These are phyloP conservation scores for Drosophila mimetica DNA, from an alignment of 2,888 invertebrate species.

Conservation along the genomic window DNA sequence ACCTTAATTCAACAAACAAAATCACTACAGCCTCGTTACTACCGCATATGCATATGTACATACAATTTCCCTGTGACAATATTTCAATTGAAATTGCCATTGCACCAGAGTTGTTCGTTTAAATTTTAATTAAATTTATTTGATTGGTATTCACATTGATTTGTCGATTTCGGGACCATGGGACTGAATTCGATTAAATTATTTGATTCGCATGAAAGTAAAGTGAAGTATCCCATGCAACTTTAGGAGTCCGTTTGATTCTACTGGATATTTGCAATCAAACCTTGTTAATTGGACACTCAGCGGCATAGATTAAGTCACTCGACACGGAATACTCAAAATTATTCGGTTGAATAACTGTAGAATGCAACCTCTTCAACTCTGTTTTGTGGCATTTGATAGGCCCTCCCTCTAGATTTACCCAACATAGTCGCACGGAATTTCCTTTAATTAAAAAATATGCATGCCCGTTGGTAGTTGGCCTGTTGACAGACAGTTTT, in stretches of 20 bases:
- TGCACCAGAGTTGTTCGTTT: constrained; percentile 7
- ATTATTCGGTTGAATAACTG: neutral
- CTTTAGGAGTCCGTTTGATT: too few relatives aligned
- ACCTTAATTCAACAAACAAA: too few relatives aligned
- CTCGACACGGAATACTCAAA: too few relatives aligned
- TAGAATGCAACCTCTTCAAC: neutral
- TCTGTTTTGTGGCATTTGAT: too few relatives aligned
- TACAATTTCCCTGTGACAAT: too few relatives aligned
- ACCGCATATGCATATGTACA: too few relatives aligned
- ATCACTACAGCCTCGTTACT: too few relatives aligned
- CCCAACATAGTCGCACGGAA: neutral
- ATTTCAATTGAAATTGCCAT: neutral
- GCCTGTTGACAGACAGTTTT: neutral
- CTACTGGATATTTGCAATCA: too few relatives aligned
- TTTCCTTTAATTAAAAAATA: neutral
- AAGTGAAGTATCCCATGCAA: neutral
- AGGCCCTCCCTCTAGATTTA: too few relatives aligned
- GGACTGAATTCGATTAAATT: constrained; percentile 3
- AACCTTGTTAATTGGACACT: too few relatives aligned
- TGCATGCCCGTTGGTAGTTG: neutral
- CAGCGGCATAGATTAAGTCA: too few relatives aligned
- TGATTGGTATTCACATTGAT: constrained; percentile 28
- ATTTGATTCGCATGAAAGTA: neutral
- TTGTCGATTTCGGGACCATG: neutral
- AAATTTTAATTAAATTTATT: constrained; percentile 4